A percentile compares a stretch with the other conserved stretches of the same genome.
Conservation (phyloP, 2,113 vertebrate genomes). For the Leptosomus discolor region DNA sequence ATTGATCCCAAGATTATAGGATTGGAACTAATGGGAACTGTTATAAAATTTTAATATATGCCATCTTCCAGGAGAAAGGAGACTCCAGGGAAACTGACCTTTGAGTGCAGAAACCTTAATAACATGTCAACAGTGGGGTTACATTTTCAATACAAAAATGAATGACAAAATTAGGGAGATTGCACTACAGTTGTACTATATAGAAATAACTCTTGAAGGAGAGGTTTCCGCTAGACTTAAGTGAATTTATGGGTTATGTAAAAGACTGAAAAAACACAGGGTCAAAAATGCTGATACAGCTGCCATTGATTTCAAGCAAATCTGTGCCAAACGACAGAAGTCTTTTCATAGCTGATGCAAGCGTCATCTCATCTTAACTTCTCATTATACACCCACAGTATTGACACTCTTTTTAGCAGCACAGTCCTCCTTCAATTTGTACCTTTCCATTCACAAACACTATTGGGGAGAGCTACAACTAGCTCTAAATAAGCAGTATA, state of each 20-base stretch:
- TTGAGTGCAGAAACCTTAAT: not conserved
- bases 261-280: not conserved
- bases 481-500: not conserved
- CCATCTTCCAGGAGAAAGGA: constrained; percentile 35
- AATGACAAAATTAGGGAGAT: constrained; percentile 13
- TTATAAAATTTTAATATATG: constrained; percentile 56
- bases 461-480: not conserved
- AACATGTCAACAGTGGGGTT: not conserved
- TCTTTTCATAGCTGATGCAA: not conserved
- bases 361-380: not conserved
- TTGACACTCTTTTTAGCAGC: not conserved
- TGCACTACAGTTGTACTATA: not conserved
- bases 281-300: not conserved
- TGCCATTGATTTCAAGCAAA: not conserved
- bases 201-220: not conserved
- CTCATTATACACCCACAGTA: constrained; percentile 1
- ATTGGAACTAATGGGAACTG: not conserved
- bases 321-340: not conserved
- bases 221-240: not conserved
- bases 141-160: not conserved
- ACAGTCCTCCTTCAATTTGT: not conserved
- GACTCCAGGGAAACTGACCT: constrained; percentile 16
- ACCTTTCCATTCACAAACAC: not conserved
- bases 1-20: constrained; percentile 6
- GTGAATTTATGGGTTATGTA: not conserved